These are phyloP conservation scores for Drosophila littoralis DNA, from an alignment of 1,140 invertebrate species.

Conservation along the genomic window DNA sequence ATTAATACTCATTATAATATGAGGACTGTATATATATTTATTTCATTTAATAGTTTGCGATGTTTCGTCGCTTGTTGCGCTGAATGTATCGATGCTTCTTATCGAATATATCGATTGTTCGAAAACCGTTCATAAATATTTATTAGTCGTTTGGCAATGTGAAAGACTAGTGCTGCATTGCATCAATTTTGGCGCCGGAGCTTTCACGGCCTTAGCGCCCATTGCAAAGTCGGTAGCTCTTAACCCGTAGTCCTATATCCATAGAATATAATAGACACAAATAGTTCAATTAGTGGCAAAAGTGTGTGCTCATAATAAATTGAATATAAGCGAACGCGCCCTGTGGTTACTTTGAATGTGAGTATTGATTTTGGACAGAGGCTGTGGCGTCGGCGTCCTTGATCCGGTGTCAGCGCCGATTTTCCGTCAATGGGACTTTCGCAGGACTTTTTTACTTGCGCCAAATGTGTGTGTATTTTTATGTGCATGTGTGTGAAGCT, in stretches of 20 bases:
- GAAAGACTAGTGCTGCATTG: slow-evolving; percentile 34
- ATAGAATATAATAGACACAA: slow-evolving; percentile 14
- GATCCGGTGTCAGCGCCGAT: slow-evolving; percentile 70
- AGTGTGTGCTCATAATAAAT: slow-evolving; percentile 26
- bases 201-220: slow-evolving; percentile 48
- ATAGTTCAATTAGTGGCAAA: slow-evolving; percentile 8
- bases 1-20: too few species aligned
- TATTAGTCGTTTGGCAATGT: slow-evolving; percentile 44
- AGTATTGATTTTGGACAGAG: slow-evolving; percentile 74
- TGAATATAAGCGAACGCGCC: slow-evolving; percentile 9
- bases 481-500: slow-evolving; percentile 4
- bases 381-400: slow-evolving; percentile 57
- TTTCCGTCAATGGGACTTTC: slow-evolving; percentile 66
- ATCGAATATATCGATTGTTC: slow-evolving; percentile 12
- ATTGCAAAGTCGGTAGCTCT: slow-evolving; percentile 44
- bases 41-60: neutral
- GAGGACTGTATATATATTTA: too few species aligned
- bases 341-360: slow-evolving; percentile 34
- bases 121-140: slow-evolving; percentile 28
- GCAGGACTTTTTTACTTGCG: slow-evolving; percentile 33
- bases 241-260: slow-evolving; percentile 22
- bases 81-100: slow-evolving; percentile 5
- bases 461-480: slow-evolving; percentile 39
- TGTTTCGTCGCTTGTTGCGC: neutral
- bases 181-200: slow-evolving; percentile 50